Conservation (phyloP, 92 coral and sea anemone species). For the Epizoanthus scotinus region DNA sequence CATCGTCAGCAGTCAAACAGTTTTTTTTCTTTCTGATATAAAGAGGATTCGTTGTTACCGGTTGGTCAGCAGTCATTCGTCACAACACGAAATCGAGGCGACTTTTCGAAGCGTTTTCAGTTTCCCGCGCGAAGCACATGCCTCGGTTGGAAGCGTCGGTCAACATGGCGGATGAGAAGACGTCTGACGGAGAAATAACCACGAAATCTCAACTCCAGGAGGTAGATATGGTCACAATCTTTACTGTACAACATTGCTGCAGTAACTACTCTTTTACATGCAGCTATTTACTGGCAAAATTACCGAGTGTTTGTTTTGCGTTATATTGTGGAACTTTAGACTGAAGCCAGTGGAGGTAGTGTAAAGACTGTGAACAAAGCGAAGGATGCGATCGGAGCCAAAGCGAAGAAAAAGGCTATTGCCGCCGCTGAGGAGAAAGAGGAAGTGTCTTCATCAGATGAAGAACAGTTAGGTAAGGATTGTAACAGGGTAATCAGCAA, state of each 20-base stretch:
- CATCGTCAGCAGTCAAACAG: no score
- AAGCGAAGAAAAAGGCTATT: constrained; percentile 42
- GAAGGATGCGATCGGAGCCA: constrained; percentile 33
- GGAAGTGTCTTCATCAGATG: constrained; percentile 79
- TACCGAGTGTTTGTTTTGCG: neutral
- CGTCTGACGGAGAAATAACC: constrained; percentile 20
- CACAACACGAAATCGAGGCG: constrained; percentile 51
- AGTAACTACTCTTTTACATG: neutral
- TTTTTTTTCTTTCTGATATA: no score
- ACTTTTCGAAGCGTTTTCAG: constrained; percentile 40
- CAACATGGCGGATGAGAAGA: constrained; percentile 78
- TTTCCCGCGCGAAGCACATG: constrained; percentile 95
- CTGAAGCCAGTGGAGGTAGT: constrained; percentile 23
- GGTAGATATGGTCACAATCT: constrained; percentile 6
- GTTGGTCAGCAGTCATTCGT: constrained; percentile 42
- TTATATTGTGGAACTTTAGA: constrained; percentile 11
- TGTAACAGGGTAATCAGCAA: neutral
- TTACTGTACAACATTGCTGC: constrained; percentile 1
- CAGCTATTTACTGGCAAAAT: neutral
- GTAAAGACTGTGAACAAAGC: constrained; percentile 38
- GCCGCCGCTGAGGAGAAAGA: constrained; percentile 52
- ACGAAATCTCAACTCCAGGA: constrained; percentile 28
- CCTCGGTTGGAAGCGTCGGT: constrained; percentile 62
- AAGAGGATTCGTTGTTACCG: neutral
- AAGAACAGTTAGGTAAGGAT: constrained; percentile 60